phyloP scores from a whole-genome alignment of 2,888 invertebrate species.

The Epinotia brunnichana region DNA sequence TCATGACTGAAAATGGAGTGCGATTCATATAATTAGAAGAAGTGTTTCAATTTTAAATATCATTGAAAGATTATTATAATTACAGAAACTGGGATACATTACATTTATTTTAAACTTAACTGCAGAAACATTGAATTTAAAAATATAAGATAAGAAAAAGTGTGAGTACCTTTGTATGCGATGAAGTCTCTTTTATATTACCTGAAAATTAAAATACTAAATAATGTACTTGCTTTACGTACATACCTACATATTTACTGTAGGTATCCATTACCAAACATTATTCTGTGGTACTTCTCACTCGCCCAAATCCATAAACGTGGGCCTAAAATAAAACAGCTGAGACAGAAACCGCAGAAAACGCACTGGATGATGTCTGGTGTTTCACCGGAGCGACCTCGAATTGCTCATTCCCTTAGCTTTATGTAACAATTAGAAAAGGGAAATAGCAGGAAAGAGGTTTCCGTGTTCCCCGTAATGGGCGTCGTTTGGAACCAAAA shows the following conservation, averaged over 20 bases:
- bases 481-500: slow-evolving; percentile 66
- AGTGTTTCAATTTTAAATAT: neutral
- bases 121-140: too few species aligned
- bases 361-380: slow-evolving; percentile 47
- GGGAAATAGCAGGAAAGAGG: slow-evolving; percentile 65
- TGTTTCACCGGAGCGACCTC: slow-evolving; percentile 54
- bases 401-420: slow-evolving; percentile 69
- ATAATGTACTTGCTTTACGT: neutral
- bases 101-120: too few species aligned
- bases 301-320: slow-evolving; percentile 40
- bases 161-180: too few species aligned
- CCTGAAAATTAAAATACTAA: too few species aligned
- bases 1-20: neutral
- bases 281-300: slow-evolving; percentile 18
- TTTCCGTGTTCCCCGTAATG: slow-evolving; percentile 62
- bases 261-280: slow-evolving; percentile 26
- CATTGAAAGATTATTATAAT: neutral
- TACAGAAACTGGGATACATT: too few species aligned
- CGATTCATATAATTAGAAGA: neutral
- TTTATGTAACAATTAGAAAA: slow-evolving; percentile 76
- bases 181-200: too few species aligned
- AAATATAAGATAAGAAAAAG: too few species aligned
- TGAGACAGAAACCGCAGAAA: slow-evolving; percentile 42
- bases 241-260: neutral
- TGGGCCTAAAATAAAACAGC: slow-evolving; percentile 41